Evolutionary conservation across 2,113 vertebrate genomes (phyloP).

Genomic region (Struthidea cinerea): DNA sequence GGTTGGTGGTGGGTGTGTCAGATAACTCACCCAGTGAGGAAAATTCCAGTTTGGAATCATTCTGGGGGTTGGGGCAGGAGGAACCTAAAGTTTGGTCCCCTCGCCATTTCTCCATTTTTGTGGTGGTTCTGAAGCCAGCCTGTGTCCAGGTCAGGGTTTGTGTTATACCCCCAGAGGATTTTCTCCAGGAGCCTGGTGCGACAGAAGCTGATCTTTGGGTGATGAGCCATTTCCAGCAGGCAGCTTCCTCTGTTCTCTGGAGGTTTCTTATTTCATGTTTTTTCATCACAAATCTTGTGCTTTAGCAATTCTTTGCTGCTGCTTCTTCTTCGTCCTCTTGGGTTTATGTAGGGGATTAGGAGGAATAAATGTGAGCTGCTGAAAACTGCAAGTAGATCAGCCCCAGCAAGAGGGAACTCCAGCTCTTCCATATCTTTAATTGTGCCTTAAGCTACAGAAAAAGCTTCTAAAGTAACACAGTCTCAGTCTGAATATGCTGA

Average conservation of each 20-base stretch:
- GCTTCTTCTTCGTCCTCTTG: background rate
- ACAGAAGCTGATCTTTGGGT: background rate
- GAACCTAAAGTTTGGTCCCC: background rate
- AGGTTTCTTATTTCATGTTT: background rate
- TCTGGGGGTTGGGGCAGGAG: background rate
- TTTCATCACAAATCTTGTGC: background rate
- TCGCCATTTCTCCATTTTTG: background rate
- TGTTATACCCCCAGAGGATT: background rate
- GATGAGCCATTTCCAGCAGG: background rate
- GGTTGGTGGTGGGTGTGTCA: background rate
- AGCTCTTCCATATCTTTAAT: background rate
- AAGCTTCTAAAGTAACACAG: background rate
- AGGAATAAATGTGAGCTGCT: background rate
- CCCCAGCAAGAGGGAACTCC: background rate
- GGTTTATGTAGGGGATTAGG: background rate
- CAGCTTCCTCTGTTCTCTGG: background rate
- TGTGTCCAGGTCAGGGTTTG: background rate
- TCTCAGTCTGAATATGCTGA: background rate
- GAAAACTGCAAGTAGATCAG: background rate
- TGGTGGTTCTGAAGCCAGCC: background rate
- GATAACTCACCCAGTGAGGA: background rate
- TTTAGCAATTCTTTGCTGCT: background rate
- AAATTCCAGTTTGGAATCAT: background rate
- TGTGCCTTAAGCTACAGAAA: background rate
- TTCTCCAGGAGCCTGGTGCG: background rate